Evolutionary conservation across 2,113 vertebrate species (phyloP), one percentile per base, ranked within the genome.

Genomic region (Channa argus): DNA sequence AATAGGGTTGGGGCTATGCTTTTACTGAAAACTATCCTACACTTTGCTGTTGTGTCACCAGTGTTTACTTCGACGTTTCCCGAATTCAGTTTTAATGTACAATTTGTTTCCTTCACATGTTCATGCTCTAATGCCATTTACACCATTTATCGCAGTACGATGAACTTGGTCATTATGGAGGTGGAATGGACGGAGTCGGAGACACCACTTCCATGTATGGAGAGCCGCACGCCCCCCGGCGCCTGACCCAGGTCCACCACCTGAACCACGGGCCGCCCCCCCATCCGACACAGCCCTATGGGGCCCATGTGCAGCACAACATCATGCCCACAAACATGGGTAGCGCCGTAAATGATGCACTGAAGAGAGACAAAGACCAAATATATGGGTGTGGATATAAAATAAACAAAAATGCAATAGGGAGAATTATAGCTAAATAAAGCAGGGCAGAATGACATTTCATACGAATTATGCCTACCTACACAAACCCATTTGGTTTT

Each of bases 291-390:
- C 96, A 97, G 90, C 97, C 97, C 89, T 98, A 99, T 83, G 96
- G 96, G 81, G 96, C 96, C 33, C 97, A 97, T 90, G 96, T 96
- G 82, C 96, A 96, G 71, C 97, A 98, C 89, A 96, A 94, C 92
- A 93, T 98, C 92, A 95, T 98, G 96, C 94, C 96, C 75, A 92
- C 24, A 24, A 24, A 95, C 93, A 96, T 98, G 96, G 97, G 97
- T 84, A 95, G 95, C 78, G 95, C 96, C 89, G 95, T 97, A 85
- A 97, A 96, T 91, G 97, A 99, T 80, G 96, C 95, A 56, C 92
- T 99, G 78, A 99, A 97, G 91, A 92, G 96, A 88, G 97, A 99
- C 95, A 98, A 98, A 94, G 97, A 99, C 92, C 96, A 96, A 58
- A 98, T 98, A 90, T 98, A 98, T 82, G 97, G 97, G 97, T 98